Base-by-base conservation (phyloP, 2,113 vertebrate genomes). In the Mystacornis crossleyi region DNA sequence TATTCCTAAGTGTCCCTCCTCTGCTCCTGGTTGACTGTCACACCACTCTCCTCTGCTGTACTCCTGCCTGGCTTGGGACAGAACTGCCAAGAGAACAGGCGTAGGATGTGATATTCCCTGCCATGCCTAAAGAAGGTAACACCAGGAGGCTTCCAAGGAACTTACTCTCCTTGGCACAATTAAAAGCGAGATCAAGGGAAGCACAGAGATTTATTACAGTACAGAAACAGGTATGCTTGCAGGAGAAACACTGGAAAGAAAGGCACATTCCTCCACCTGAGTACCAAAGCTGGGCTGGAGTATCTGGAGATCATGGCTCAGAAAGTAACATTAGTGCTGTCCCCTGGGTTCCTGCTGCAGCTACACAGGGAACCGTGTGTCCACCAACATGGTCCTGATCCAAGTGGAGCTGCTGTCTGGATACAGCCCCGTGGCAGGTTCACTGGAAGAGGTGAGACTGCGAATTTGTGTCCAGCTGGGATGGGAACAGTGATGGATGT, bases 301-400 rank as follows among this genome's bases (percentile, higher is more conserved):
- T 48, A 25, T 84, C 91, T 96, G 61, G 36, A 94, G 73, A 65
- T 91, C 10, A 31, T 67, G 72, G 24, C 86, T 95, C 62, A 92
- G 71, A 86, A 95, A 95, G 53, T 96, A 96, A 96, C 31, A 9
- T 71, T 89, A 89, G 71, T 87, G 51, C 80, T 97, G 69, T 96
- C 82, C 72, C 73, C 77, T 92, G 95, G 60, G 57, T 88, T 97
- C 73, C 81, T 97, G 77, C 77, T 94, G 66, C 96, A 97, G 94
- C 72, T 97, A 97, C 58, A 89, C 65, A 58, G 96, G 97, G 69
- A 95, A 94, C 58, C 95, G 93, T 69, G 81, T 94, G 65, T 94
- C 95, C 58, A 95, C 96, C 81, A 97, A 97, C 90, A 97, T 97
- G 95, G 96, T 93, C 81, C 80, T 97, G 85, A 86, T 96, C 69